Base-by-base conservation (phyloP, 2,113 vertebrate genomes). In the Lipophrys pholis region DNA sequence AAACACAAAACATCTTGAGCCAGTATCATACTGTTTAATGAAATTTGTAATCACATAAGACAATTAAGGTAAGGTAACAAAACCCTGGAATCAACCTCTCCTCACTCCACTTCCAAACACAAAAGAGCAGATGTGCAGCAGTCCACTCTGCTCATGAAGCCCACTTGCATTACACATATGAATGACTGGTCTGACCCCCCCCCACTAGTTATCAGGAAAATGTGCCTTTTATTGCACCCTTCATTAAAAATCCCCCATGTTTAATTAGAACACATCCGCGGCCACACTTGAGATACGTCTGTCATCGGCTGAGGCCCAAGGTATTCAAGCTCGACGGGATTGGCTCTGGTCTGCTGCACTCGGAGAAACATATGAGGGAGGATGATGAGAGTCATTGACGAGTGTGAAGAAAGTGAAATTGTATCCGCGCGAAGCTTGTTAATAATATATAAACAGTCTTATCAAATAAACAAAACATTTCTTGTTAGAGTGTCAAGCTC, bases 261-360 rank as follows among this genome's bases (percentile, higher is more conserved):
- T 91, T 93, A 90, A 94, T 94, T 91, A 92, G 82, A 90, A 83
- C 64, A 83, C 73, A 78, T 85, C 83, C 49, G 52, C 82, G 63
- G 54, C 83, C 65, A 78, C 90, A 86, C 93, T 91, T 87, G 79
- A 90, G 75, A 41, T 81, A 56, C 69, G 39, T 16, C 81, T 83
- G 86, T 86, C 72, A 75, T 74, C 82, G 83, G 71, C 76, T 63
- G 58, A 84, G 52, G 71, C 72, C 77, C 83, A 78, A 86, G 84
- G 81, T 88, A 89, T 87, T 85, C 69, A 60, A 60, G 68, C 77
- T 30, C 38, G 11, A 69, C 55, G 74, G 36, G 69, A 55, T 40
- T 60, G 71, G 56, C 57, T 85, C 30, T 45, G 64, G 79, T 79
- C 54, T 51, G 21, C 57, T 80, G 73, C 48, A 55, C 76, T 54